Conservation (phyloP, 1,140 invertebrate genomes). For the Calycopis cecrops region DNA sequence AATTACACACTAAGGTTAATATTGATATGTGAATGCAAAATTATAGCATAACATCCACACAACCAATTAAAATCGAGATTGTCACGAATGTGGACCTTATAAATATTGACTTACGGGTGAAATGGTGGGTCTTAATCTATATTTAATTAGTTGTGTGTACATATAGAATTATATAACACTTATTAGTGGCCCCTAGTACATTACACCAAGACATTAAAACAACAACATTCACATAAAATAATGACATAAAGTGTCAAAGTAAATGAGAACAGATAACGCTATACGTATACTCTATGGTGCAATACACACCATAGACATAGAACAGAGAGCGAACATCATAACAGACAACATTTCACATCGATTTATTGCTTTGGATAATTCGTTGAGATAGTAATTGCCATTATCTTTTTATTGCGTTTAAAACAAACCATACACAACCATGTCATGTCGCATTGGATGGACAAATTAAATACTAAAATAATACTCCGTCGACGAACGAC, state of each 20-base stretch:
- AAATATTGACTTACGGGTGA: slow-evolving; percentile 5
- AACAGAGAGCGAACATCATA: slow-evolving; percentile 38
- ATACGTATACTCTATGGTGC: background rate
- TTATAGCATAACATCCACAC: slow-evolving; percentile 35
- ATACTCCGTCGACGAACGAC: slow-evolving; percentile 31
- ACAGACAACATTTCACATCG: slow-evolving; percentile 28
- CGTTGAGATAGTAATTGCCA: slow-evolving; percentile 40
- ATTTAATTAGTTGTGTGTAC: slow-evolving; percentile 21
- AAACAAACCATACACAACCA: slow-evolving; percentile 25
- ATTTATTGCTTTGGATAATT: slow-evolving; percentile 63
- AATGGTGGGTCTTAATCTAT: slow-evolving; percentile 14
- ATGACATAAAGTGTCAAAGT: slow-evolving; percentile 6
- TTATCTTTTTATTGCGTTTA: slow-evolving; percentile 31
- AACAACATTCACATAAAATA: slow-evolving; percentile 15
- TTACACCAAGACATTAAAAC: slow-evolving; percentile 19
- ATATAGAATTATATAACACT: slow-evolving; percentile 29
- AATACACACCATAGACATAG: background rate
- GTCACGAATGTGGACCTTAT: slow-evolving; percentile 16
- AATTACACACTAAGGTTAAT: slow-evolving; percentile 44
- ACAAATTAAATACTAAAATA: slow-evolving; percentile 37
- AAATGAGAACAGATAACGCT: background rate
- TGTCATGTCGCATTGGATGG: slow-evolving; percentile 64
- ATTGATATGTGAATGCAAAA: slow-evolving; percentile 65
- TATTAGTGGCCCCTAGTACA: slow-evolving; percentile 61
- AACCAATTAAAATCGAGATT: slow-evolving; percentile 25